Conservation (phyloP, 2,113 vertebrate species). For the Falco punctatus region DNA sequence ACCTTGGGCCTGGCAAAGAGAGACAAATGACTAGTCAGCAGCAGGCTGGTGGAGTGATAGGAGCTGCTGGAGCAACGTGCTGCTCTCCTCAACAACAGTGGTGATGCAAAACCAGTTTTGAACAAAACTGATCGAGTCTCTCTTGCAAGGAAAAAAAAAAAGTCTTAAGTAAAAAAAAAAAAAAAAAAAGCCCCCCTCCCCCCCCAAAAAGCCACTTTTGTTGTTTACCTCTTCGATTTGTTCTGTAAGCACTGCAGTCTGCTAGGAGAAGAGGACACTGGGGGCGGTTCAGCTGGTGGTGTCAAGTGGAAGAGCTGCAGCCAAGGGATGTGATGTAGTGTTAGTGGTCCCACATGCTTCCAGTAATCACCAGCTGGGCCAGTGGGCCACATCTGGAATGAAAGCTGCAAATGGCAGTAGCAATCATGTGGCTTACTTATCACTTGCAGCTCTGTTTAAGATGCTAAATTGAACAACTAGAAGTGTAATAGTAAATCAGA, state of each 20-base stretch:
- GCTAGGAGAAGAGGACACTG: no score
- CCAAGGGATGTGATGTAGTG: not conserved
- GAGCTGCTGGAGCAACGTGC: not conserved
- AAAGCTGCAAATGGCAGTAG: not conserved
- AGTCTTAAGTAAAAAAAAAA: not conserved
- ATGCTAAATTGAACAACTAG: not conserved
- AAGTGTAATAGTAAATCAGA: not conserved
- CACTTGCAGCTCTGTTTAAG: not conserved
- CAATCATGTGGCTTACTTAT: not conserved
- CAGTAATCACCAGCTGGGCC: not conserved
- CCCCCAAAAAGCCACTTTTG: not conserved
- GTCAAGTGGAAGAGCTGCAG: not conserved
- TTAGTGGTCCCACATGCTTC: rapidly evolving
- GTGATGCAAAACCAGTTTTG: not conserved
- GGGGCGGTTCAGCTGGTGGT: not conserved
- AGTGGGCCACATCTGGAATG: rapidly evolving
- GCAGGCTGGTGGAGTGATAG: not conserved
- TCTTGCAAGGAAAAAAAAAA: not conserved
- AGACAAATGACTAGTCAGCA: not conserved
- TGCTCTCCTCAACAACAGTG: not conserved
- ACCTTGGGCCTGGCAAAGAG: not conserved
- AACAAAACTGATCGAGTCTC: not conserved
- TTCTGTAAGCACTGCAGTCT: not conserved
- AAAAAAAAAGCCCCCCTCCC: no score
- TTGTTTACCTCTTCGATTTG: not conserved